These are phyloP conservation scores for Nysson spinosus DNA, from an alignment of 2,888 invertebrate genomes.

Conservation along the genomic window DNA sequence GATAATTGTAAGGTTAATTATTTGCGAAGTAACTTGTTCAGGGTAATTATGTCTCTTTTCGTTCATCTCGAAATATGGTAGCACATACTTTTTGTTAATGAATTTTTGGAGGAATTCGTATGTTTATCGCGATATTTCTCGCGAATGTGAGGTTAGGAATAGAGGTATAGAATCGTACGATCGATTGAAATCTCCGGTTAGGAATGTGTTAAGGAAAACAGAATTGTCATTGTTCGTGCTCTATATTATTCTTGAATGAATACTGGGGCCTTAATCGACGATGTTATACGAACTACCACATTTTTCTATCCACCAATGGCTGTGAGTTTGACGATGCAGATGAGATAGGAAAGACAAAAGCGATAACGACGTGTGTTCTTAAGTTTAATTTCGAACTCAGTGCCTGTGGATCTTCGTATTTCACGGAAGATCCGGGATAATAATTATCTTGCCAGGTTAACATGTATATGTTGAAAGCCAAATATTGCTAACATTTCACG, in stretches of 20 bases:
- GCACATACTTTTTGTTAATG: constrained; percentile 5
- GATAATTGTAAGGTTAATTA: constrained; percentile 27
- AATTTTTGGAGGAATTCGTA: no score
- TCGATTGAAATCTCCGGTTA: no score
- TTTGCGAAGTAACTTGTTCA: constrained; percentile 51
- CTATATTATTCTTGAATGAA: not conserved
- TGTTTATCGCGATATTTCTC: no score
- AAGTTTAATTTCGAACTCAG: constrained; percentile 29
- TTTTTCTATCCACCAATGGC: constrained; percentile 55
- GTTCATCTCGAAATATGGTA: constrained; percentile 10
- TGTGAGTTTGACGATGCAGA: constrained; percentile 61
- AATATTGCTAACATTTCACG: constrained; percentile 26
- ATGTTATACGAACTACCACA: constrained; percentile 36
- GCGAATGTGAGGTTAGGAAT: no score
- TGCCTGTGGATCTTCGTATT: not conserved
- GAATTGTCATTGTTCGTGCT: not conserved
- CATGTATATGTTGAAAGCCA: constrained; percentile 45
- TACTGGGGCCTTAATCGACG: constrained; percentile 47
- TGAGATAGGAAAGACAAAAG: constrained; percentile 32
- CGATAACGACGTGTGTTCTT: constrained; percentile 32
- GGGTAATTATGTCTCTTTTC: constrained; percentile 53
- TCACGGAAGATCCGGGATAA: not conserved
- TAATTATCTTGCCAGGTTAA: constrained; percentile 66
- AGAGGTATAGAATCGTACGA: no score
- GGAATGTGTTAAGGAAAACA: no score